Evolutionary conservation across 1,140 invertebrate species (phyloP), one percentile per base, ranked within the genome.

Genomic region (Apis mellifera): DNA sequence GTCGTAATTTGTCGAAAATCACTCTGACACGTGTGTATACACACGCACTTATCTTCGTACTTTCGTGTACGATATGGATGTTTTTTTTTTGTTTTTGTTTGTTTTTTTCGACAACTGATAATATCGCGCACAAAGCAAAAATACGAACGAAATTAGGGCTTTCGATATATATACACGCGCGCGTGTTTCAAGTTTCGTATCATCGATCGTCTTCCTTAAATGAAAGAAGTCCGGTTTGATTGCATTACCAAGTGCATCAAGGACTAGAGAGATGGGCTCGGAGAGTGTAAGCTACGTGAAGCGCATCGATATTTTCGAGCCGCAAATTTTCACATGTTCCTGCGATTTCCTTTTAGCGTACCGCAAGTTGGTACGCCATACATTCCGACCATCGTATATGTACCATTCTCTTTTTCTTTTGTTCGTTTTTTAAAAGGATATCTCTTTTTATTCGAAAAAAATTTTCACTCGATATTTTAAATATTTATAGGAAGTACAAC

Each of bases 291-390:
- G 32, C 21, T 4, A 48, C 11, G 19, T 4, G 17, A 26, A 48
- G 42, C 42, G 42, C 52, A 17, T 55, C 65, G 32, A 69, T 69
- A n/a, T 70, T 62, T 70, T 57, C 50, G 66, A 78, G 26, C 55
- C 19, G 74, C 57, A 71, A 82, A 82, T 82, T 82, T 82, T 82
- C 80, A 23, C 80, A 82, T 32, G 74, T 54, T 23, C 80, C 66
- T 77, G 80, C 74, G 80, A 82, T 77, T 77, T 82, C 80, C 80
- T 82, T 82, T 82, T 82, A 82, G 79, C 79, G 64, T 68, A 48
- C 42, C 72, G 79, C 65, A 17, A 70, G 62, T 59, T 74, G n/a
- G 60, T 42, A 62, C 65, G 50, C 74, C 65, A 42, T 54, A 66
- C 79, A 26, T 32, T 59, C 32, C 17, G 8, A 12, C 26, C 26